phyloP scores from a whole-genome alignment of 2,888 invertebrate genomes.

The Lysandra bellargus region DNA sequence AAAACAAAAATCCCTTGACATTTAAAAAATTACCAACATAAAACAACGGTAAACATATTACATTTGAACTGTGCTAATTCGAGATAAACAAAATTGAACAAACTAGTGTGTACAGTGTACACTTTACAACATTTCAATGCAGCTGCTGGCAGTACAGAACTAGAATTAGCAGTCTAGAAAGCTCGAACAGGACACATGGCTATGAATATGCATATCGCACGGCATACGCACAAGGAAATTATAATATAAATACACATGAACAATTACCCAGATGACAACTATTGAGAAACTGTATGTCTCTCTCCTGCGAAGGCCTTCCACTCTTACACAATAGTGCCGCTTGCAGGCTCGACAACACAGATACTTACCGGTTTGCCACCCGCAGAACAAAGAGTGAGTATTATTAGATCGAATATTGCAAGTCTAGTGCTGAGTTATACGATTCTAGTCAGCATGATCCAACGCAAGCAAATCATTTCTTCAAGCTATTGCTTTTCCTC shows the following conservation, averaged over 20 bases:
- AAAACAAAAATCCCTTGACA: background rate
- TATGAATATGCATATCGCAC: slow-evolving; percentile 38
- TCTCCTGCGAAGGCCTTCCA: slow-evolving; percentile 72
- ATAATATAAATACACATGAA: slow-evolving; percentile 56
- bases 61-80: background rate
- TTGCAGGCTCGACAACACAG: slow-evolving; percentile 52
- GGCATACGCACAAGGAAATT: slow-evolving; percentile 50
- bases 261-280: slow-evolving; percentile 64
- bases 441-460: background rate
- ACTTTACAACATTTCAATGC: slow-evolving; percentile 20
- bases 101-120: background rate
- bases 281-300: slow-evolving; percentile 70
- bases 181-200: slow-evolving; percentile 33
- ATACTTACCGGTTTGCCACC: slow-evolving; percentile 42
- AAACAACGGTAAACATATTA: no score
- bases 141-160: slow-evolving; percentile 15
- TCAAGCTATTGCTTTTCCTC: background rate
- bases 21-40: background rate
- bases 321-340: slow-evolving; percentile 62
- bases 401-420: slow-evolving; percentile 1
- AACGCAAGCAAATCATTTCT: background rate
- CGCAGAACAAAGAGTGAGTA: slow-evolving; percentile 40
- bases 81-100: background rate
- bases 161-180: slow-evolving; percentile 33
- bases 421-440: background rate